Conservation (phyloP, 2,888 invertebrate species). For the Allygus modestus region DNA sequence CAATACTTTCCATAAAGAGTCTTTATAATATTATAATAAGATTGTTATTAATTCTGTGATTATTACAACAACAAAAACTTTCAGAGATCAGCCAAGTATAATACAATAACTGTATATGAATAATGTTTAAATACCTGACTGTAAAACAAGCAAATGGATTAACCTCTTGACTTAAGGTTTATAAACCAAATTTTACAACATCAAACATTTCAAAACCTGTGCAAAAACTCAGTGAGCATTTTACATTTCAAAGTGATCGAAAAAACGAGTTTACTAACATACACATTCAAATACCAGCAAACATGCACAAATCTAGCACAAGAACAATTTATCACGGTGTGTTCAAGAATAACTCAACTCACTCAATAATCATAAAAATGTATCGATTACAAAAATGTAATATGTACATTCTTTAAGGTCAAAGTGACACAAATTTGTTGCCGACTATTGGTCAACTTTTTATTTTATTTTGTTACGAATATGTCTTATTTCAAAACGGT, state of each 20-base stretch:
- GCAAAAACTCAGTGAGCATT: constrained; percentile 19
- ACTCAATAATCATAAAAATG: background rate
- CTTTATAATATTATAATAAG: too few species aligned
- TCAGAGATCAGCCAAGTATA: too few species aligned
- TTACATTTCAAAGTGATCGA: background rate
- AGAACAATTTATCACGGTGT: background rate
- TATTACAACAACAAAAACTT: too few species aligned
- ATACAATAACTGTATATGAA: too few species aligned
- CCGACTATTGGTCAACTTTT: background rate
- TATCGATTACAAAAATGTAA: background rate
- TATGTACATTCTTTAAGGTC: background rate
- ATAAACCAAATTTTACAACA: background rate
- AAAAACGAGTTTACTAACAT: background rate
- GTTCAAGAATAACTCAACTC: background rate
- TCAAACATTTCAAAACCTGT: background rate
- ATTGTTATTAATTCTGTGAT: too few species aligned
- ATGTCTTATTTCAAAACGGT: background rate
- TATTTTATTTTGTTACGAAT: background rate
- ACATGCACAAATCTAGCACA: constrained; percentile 10
- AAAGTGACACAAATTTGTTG: background rate
- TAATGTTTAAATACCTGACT: too few species aligned
- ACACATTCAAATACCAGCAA: constrained; percentile 3
- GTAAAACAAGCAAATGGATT: too few species aligned
- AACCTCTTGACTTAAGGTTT: too few species aligned
- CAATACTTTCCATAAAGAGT: too few species aligned